Percentiles rank a stretch among this genome's conserved stretches.
Conservation (phyloP, 2,113 vertebrate genomes). For the Ophiodon elongatus region DNA sequence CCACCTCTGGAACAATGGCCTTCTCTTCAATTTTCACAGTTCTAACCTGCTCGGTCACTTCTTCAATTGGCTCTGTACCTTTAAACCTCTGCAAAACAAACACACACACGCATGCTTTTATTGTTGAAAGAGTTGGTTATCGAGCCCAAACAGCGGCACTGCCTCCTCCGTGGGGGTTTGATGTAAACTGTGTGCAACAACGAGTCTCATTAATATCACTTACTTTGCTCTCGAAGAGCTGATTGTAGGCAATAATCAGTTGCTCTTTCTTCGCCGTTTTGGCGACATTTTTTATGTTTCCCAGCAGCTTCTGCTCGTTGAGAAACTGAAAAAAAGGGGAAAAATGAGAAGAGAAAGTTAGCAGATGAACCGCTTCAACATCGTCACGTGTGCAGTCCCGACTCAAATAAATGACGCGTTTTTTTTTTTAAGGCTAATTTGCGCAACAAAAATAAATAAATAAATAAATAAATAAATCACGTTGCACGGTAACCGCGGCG, state of each 20-base stretch:
- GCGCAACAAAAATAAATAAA: no score
- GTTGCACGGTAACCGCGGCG: background rate
- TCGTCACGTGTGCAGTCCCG: no score
- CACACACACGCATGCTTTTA: background rate
- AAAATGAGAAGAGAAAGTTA: background rate
- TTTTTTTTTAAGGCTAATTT: background rate
- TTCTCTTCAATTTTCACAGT: conserved; percentile 89
- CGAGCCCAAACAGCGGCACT: no score
- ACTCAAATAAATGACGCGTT: background rate
- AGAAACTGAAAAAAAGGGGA: conserved; percentile 92
- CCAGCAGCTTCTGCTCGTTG: conserved; percentile 92
- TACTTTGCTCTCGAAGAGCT: conserved; percentile 93
- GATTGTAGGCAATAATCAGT: conserved; percentile 90
- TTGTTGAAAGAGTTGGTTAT: background rate
- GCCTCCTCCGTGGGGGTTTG: background rate
- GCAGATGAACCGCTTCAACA: no score
- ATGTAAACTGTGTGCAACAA: background rate
- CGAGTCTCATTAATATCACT: conserved; percentile 28
- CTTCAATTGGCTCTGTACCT: conserved; percentile 88
- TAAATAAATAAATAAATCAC: no score
- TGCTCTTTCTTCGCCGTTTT: conserved; percentile 97
- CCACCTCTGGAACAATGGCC: conserved; percentile 85
- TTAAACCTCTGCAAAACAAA: conserved; percentile 88
- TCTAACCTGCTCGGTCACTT: conserved; percentile 87
- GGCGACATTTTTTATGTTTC: conserved; percentile 95